Percentiles rank a stretch among this genome's conserved stretches.
Evolutionary conservation across 1,140 invertebrate species (phyloP).

Genomic region (Procambarus virginalis): DNA sequence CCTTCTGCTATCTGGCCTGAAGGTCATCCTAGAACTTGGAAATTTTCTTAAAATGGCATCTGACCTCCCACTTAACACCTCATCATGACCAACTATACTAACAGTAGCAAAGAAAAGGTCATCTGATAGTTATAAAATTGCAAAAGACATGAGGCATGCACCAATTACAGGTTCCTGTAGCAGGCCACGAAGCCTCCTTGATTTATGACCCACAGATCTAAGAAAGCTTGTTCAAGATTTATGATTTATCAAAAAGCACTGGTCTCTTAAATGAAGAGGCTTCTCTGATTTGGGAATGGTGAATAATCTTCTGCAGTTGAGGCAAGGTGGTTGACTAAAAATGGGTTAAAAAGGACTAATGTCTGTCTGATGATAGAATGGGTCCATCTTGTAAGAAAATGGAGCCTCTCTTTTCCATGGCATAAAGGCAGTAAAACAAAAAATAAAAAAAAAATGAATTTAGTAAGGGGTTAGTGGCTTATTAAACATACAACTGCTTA

Average conservation of each 20-base stretch:
- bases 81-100: not conserved
- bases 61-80: not conserved
- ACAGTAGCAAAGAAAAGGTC: not conserved
- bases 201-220: not conserved
- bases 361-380: no score
- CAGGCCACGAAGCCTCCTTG: not conserved
- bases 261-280: not conserved
- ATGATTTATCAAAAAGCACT: not conserved
- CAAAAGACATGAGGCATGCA: not conserved
- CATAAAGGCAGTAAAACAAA: not conserved
- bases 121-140: not conserved
- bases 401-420: not conserved
- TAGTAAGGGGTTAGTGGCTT: no score
- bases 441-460: not conserved
- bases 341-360: not conserved
- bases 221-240: no score
- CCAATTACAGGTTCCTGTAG: no score
- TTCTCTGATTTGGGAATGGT: not conserved
- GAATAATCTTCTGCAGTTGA: not conserved
- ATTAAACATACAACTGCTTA: no score
- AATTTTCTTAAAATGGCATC: not conserved
- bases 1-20: not conserved
- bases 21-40: not conserved
- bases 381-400: not conserved
- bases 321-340: not conserved